These are phyloP conservation scores for Aporophyla lueneburgensis DNA, from an alignment of 2,888 invertebrate genomes.

Conservation along the genomic window DNA sequence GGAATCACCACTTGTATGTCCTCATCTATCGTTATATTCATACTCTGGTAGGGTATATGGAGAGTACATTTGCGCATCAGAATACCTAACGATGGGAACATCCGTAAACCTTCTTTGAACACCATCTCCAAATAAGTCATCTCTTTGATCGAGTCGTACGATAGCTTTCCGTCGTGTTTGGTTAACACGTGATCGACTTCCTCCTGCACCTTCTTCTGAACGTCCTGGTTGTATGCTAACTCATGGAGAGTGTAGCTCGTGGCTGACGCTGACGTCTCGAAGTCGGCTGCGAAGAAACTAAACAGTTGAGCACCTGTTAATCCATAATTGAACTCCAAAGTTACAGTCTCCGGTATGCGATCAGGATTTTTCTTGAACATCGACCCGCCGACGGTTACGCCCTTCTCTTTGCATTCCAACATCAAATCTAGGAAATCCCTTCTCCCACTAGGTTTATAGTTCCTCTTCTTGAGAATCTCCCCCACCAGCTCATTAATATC, in stretches of 20 bases:
- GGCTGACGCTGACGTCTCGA: conserved; percentile 81
- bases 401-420: conserved; percentile 69
- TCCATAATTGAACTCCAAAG: conserved; percentile 67
- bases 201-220: conserved; percentile 74
- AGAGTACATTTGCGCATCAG: conserved; percentile 67
- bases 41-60: conserved; percentile 60
- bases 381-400: conserved; percentile 72
- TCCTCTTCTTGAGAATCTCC: conserved; percentile 68
- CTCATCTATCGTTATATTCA: conserved; percentile 55
- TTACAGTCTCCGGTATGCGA: conserved; percentile 65
- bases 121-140: conserved; percentile 72
- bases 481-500: conserved; percentile 45
- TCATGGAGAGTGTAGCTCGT: conserved; percentile 77
- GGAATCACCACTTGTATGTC: conserved; percentile 47
- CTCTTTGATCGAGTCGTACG: conserved; percentile 73
- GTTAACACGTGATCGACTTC: conserved; percentile 75
- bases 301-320: conserved; percentile 73
- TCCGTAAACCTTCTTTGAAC: conserved; percentile 71
- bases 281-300: conserved; percentile 79
- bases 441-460: conserved; percentile 69
- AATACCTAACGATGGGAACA: conserved; percentile 70
- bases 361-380: conserved; percentile 65
- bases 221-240: conserved; percentile 77
- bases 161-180: conserved; percentile 69
- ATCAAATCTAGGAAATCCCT: conserved; percentile 76